phyloP scores from a whole-genome alignment of 1,140 invertebrate species.

The Aethina tumida region DNA sequence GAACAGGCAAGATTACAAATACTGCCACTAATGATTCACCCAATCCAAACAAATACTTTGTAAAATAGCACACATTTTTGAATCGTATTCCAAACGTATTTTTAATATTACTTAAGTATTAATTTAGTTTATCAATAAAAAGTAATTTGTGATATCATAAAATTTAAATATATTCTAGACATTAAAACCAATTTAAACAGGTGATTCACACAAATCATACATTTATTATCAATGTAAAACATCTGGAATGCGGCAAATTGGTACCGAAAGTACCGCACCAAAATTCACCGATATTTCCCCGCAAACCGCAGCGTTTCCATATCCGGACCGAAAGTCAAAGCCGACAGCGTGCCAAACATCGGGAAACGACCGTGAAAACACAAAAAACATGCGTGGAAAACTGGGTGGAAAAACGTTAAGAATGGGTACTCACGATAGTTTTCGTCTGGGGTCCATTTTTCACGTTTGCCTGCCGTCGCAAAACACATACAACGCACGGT shows the following conservation, averaged over 20 bases:
- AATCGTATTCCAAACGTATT: not conserved
- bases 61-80: not conserved
- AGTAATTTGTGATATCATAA: too few species aligned
- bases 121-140: too few species aligned
- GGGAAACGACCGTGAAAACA: not conserved
- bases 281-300: slow-evolving; percentile 2
- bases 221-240: too few species aligned
- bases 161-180: too few species aligned
- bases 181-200: too few species aligned
- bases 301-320: too few species aligned
- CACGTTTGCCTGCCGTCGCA: too few species aligned
- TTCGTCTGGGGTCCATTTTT: slow-evolving; percentile 29
- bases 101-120: slow-evolving; percentile 2
- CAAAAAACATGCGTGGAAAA: slow-evolving; percentile 1
- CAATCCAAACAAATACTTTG: not conserved
- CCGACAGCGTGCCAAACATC: not conserved
- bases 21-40: not conserved
- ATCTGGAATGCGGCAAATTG: not conserved
- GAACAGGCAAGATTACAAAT: not conserved
- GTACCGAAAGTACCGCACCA: not conserved
- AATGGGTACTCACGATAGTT: slow-evolving; percentile 23
- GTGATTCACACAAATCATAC: too few species aligned
- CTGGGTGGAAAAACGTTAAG: slow-evolving; percentile 1
- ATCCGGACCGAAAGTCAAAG: too few species aligned
- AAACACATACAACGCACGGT: too few species aligned